Evolutionary conservation across 2,113 vertebrate genomes (phyloP), one percentile per base, ranked within the genome.

Genomic region (Octodon degus): DNA sequence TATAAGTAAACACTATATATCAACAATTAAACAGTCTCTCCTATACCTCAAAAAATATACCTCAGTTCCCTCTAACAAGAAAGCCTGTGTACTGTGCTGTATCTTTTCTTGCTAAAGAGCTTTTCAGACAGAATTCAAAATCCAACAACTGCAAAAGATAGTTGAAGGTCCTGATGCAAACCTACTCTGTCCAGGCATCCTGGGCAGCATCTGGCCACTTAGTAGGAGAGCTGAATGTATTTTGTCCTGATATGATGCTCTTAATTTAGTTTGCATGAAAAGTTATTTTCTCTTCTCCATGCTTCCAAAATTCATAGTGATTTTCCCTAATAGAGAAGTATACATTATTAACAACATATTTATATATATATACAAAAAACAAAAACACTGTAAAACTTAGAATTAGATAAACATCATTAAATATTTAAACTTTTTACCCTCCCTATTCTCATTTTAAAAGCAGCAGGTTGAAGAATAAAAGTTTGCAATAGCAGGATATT

Each of bases 381-480:
- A 62, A 80, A 80, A 37, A 27, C 27, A 86, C 37, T 68, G 0
- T 13, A 74, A 86, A 79, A 92, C 62, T 90, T 1, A n/a, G 4
- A 32, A 24, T 63, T 55, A 3, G 77, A 86, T 84, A 53, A 67
- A 62, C 7, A 67, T 55, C 6, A 91, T 93, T 93, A 86, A 94
- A 91, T 68, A 87, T 84, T 43, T 96, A 63, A 63, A 93, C 86
- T 6, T 3, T 89, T 81, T 60, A 25, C 40, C 93, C 87, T 88
- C 47, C 34, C 40, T 93, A 47, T 50, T 77, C 32, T 55, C 53
- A 93, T 70, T 86, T 94, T 86, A 94, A 97, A 96, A 97, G 80
- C n/a, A 85, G 53, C 19, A 74, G 84, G 72, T 14, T 94, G 34
- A 87, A 72, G 96, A 97, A 30, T 90, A 96, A 96, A 63, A 63